Evolutionary conservation across 2,888 invertebrate genomes (phyloP), one percentile per base, ranked within the genome.

Genomic region (Epirrhoe tristata): DNA sequence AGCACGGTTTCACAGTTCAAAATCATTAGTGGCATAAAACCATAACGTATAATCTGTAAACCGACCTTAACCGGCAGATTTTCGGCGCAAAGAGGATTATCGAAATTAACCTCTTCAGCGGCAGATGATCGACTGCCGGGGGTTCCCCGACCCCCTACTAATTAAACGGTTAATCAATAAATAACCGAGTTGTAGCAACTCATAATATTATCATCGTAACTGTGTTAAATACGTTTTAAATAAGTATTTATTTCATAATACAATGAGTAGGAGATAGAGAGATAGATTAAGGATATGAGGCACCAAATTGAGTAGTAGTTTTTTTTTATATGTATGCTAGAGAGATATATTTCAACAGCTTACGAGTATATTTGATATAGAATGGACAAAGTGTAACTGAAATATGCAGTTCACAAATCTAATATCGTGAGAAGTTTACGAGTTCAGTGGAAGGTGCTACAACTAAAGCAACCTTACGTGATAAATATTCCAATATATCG

Each of bases 61-160:
- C 52, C 52, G 52, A 52, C 51, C 51, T 39, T 24, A 63, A 61
- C 54, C 62, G 67, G 60, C 69, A 69, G 70, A 72, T 69, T 71
- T 72, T 69, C 68, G 69, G 66, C 79, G 79, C 78, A 86, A 90
- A 91, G 87, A 81, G 87, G 90, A 89, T 92, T 91, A 91, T 87
- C 84, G 83, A 90, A 88, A 91, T 91, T 90, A 90, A 89, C 91
- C 89, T 90, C 89, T 87, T 88, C 88, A 86, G 73, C 83, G 79
- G 79, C 79, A 87, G 88, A 89, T 88, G 87, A 91, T 88, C 84
- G 88, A 83, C 86, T 78, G 85, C 85, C 85, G 82, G 87, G 88
- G 86, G 81, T 68, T 67, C 72, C 70, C 72, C 59, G 51, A 67
- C 58, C 72, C 66, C 72, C 71, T 66, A 74, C 69, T 63, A 69